Evolutionary conservation across 2,797 vertebrate genomes (phyloP).

Genomic region (Rhodeus uyekii): DNA sequence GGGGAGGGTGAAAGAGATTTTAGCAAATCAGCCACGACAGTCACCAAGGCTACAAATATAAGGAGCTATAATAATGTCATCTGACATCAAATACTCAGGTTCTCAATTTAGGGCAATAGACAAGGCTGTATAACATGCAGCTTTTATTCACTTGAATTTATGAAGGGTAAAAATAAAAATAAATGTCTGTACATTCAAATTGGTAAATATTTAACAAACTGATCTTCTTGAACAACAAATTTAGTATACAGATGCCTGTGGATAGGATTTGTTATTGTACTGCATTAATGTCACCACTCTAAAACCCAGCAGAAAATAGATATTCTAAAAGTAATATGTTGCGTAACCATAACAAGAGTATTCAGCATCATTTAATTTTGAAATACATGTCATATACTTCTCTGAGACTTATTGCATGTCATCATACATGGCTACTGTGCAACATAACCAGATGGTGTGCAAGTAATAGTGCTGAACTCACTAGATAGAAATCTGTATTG

Average conservation of each 20-base stretch:
- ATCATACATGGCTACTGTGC: background rate
- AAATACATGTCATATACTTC: background rate
- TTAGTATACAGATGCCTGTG: background rate
- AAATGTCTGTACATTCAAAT: background rate
- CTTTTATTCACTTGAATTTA: constrained; percentile 2
- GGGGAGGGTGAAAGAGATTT: background rate
- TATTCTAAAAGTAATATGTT: background rate
- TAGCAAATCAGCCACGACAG: constrained; percentile 28
- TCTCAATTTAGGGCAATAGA: constrained; percentile 30
- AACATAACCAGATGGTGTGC: background rate
- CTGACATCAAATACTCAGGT: constrained; percentile 52
- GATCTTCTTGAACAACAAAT: background rate
- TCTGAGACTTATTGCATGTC: background rate
- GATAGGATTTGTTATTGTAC: background rate
- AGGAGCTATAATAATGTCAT: constrained; percentile 36
- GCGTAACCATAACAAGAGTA: constrained; percentile 4
- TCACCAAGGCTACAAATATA: constrained; percentile 35
- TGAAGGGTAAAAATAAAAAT: background rate
- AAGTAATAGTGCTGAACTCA: background rate
- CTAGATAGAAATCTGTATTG: background rate
- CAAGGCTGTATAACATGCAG: background rate
- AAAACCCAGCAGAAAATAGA: background rate
- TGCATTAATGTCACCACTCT: background rate
- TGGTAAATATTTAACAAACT: background rate
- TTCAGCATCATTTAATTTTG: background rate